Base-by-base conservation (phyloP, 2,113 vertebrate species). In the Lamprotornis superbus region DNA sequence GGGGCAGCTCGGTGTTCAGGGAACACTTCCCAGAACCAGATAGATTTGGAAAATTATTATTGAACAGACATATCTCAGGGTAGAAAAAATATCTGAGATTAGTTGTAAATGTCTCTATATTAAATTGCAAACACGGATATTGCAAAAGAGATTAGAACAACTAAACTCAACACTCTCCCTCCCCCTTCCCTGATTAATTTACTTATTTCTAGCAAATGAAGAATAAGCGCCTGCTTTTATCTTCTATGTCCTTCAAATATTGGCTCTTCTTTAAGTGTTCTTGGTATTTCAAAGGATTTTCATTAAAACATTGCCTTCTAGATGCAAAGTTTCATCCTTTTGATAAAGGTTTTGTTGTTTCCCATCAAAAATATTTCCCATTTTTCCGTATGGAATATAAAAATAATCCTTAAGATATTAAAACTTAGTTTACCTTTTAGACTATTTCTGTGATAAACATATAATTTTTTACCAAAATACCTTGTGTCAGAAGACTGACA, bases 131-230 rank as follows among this genome's bases (percentile, higher is more conserved):
- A 31, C 16, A 52, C 23, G 20, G 12, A n/a, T n/a, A 39, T 37
- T 52, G 24, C 17, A 61, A 56, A 65, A 69, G 6, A 50, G 23
- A 55, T 39, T 39, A 73, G 47, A 16, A 4, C 13, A 82, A 14
- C 5, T 59, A 35, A 65, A 35, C 20, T 21, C 35, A 47, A 3
- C 22, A 6, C 4, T 35, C 0, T 3, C 30, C 15, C 14, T 3
- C 2, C 1, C 23, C 1, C 7, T 11, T 11, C 1, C 20, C 31
- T 35, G 39, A 33, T 6, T 35, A 39, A 78, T 64, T 68, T 61
- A 12, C 21, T 56, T 81, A 15, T 53, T 68, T 84, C 46, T 78
- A 52, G 31, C 15, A 84, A 60, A 23, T 11, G 17, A 81, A 53
- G 15, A 77, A 35, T 11, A 56, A 74, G 10, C 33, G 28, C 27